These are phyloP conservation scores for Andrena bucephala DNA, from an alignment of 2,888 invertebrate genomes.

Conservation along the genomic window DNA sequence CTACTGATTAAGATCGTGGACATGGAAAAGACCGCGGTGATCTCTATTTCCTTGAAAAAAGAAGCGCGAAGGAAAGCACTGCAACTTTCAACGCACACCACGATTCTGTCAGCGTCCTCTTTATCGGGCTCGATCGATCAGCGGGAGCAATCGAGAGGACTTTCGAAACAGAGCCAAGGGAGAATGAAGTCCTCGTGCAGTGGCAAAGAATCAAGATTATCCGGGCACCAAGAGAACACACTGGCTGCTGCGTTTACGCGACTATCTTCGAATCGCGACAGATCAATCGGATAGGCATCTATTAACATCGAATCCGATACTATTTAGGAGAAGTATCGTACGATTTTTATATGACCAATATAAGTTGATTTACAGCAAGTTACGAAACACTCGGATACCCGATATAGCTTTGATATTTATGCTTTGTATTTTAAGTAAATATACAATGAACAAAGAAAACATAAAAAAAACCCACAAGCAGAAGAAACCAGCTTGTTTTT, in stretches of 20 bases:
- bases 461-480: too few species aligned
- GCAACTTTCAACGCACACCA: background rate
- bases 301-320: conserved; percentile 34
- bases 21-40: background rate
- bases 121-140: conserved; percentile 43
- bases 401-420: too few species aligned
- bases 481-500: too few species aligned
- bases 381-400: too few species aligned
- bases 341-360: too few species aligned
- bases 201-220: conserved; percentile 20
- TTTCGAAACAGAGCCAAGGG: conserved; percentile 26
- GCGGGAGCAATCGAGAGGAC: conserved; percentile 13
- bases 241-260: conserved; percentile 7
- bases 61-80: conserved; percentile 7
- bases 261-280: conserved; percentile 34
- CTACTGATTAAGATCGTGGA: background rate
- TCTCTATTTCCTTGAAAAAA: background rate
- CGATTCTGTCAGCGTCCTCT: conserved; percentile 14
- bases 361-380: too few species aligned
- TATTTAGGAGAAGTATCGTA: too few species aligned
- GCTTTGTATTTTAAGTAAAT: too few species aligned
- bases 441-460: too few species aligned
- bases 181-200: conserved; percentile 24
- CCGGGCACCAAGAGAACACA: background rate
- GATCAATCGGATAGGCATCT: conserved; percentile 28